Percentiles rank a stretch among this genome's conserved stretches.
Evolutionary conservation across 2,797 vertebrate genomes (phyloP).

Genomic region (Takifugu ocellatus): DNA sequence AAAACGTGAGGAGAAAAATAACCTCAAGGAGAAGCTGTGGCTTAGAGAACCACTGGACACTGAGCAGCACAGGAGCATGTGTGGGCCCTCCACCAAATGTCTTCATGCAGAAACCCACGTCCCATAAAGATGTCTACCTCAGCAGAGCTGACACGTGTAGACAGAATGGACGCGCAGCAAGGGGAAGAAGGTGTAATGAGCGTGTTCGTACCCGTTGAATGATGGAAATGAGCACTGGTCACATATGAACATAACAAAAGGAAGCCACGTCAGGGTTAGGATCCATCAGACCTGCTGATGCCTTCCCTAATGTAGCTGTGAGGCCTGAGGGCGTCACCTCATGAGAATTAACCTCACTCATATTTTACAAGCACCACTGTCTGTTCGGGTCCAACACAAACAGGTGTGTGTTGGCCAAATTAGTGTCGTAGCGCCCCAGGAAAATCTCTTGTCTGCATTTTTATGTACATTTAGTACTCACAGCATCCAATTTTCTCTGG

Average conservation of each 20-base stretch:
- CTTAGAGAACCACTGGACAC: conserved; percentile 64
- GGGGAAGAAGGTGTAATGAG: too few species aligned
- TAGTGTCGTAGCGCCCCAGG: conserved; percentile 61
- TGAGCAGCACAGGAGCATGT: conserved; percentile 60
- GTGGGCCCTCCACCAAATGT: conserved; percentile 63
- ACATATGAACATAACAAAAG: too few species aligned
- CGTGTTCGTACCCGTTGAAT: too few species aligned
- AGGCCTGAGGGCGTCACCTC: conserved; percentile 71
- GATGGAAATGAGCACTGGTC: too few species aligned
- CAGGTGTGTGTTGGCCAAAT: conserved; percentile 68
- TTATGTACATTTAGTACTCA: conserved; percentile 44
- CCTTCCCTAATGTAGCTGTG: conserved; percentile 64
- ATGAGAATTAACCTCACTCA: conserved; percentile 74
- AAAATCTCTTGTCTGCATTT: conserved; percentile 64
- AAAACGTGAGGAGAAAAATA: conserved; percentile 67
- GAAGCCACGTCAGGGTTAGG: too few species aligned
- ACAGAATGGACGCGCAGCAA: background rate
- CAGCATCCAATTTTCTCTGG: conserved; percentile 6
- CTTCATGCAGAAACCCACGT: conserved; percentile 57
- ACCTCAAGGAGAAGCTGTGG: conserved; percentile 73
- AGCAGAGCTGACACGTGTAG: conserved; percentile 4
- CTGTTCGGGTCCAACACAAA: conserved; percentile 74
- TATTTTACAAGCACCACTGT: conserved; percentile 70
- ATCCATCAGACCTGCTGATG: conserved; percentile 63
- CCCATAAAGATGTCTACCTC: conserved; percentile 35